Evolutionary conservation across 1,140 invertebrate species (phyloP).

Genomic region (Achatina immaculata): DNA sequence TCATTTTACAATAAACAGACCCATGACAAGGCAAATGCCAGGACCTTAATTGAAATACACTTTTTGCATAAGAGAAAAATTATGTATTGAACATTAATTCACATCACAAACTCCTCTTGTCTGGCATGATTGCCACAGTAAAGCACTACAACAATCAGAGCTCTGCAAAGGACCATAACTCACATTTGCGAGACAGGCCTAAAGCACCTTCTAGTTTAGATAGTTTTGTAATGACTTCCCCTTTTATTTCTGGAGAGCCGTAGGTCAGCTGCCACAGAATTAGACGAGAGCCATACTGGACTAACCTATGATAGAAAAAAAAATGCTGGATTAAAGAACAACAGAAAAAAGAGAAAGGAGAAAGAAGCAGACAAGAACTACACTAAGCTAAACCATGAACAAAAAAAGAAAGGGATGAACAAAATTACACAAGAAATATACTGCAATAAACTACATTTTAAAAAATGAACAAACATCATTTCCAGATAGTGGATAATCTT

Average conservation of each 20-base stretch:
- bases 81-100: too few species aligned
- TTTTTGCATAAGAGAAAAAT: too few species aligned
- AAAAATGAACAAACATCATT: too few species aligned
- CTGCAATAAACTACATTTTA: not conserved
- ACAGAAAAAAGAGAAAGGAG: too few species aligned
- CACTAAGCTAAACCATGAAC: too few species aligned
- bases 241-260: constrained; percentile 27
- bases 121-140: too few species aligned
- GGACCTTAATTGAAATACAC: too few species aligned
- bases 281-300: constrained; percentile 44
- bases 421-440: not conserved
- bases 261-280: constrained; percentile 41
- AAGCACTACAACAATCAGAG: not conserved
- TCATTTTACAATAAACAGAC: too few species aligned
- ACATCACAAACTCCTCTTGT: too few species aligned
- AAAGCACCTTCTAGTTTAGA: constrained; percentile 42
- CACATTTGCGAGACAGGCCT: constrained; percentile 47
- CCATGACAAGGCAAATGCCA: too few species aligned
- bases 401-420: too few species aligned
- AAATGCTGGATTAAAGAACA: not conserved
- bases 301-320: constrained; percentile 12
- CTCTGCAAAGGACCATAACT: not conserved
- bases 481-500: too few species aligned
- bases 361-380: not conserved
- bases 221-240: constrained; percentile 31